These are phyloP conservation scores for Cromileptes altivelis DNA, from an alignment of 2,113 vertebrate species.

Conservation along the genomic window DNA sequence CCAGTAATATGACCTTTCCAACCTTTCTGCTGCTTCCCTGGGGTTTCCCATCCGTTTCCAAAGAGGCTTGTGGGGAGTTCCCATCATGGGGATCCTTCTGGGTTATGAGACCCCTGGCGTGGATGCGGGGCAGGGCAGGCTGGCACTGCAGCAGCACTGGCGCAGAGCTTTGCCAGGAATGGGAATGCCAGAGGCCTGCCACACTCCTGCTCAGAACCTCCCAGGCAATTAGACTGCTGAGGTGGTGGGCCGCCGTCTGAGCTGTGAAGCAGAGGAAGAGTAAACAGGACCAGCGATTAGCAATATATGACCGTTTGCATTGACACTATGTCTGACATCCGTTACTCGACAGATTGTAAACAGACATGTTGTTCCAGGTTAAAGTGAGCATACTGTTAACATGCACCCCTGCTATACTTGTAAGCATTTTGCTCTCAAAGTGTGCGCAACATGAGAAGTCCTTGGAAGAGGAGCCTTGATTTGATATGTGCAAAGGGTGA, in stretches of 20 bases:
- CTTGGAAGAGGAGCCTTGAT: constrained; percentile 75
- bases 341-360: constrained; percentile 43
- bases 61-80: constrained; percentile 67
- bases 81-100: constrained; percentile 67
- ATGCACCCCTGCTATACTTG: constrained; percentile 45
- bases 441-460: constrained; percentile 67
- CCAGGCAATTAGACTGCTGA: constrained; percentile 73
- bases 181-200: constrained; percentile 73
- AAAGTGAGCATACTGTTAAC: constrained; percentile 51
- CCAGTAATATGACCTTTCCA: constrained; percentile 73
- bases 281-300: constrained; percentile 46
- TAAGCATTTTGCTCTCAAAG: constrained; percentile 69
- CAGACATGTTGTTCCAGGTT: constrained; percentile 62
- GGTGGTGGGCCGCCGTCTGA: constrained; percentile 43
- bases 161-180: constrained; percentile 66
- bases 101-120: constrained; percentile 69
- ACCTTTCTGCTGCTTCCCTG: constrained; percentile 62
- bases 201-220: constrained; percentile 76
- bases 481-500: constrained; percentile 71
- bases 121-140: constrained; percentile 63
- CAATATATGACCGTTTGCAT: constrained; percentile 38
- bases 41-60: constrained; percentile 76
- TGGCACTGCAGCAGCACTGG: constrained; percentile 66
- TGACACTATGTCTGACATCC: constrained; percentile 42
- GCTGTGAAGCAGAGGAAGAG: constrained; percentile 39